Evolutionary conservation across 2,113 vertebrate genomes (phyloP), one percentile per base, ranked within the genome.

Genomic region (Malurus cyaneus): DNA sequence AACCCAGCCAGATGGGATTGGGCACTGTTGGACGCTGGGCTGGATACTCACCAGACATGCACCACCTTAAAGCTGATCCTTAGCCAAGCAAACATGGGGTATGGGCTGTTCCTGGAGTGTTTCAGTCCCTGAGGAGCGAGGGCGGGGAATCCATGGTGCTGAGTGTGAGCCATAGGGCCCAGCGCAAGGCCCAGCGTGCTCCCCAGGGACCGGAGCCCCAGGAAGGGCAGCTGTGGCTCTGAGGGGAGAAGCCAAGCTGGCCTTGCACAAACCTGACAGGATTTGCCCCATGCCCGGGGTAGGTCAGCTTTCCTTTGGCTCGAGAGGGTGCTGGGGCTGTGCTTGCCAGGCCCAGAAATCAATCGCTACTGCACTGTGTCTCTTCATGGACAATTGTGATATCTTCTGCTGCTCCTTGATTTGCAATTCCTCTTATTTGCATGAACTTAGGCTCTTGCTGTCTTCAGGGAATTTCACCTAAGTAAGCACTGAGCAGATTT

Each of bases 21-120:
- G 28, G 17, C 0, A 1, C 20, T 70, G 14, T 18, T 1, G 3
- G n/a, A 9, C 2, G 4, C 28, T 0, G 4, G 52, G 25, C 5
- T n/a, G 31, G 47, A 28, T 4, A 26, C 32, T 76, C 9, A 6
- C 18, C 41, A 16, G 42, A 42, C 15, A 54, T 42, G 14, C 2
- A 15, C 3, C 7, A 7, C 4, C 0, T 41, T 34, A 50, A 80
- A 81, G 25, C 9, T 62, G 34, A 20, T 73, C 31, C 14, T 36
- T 73, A 66, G 41, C 39, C 44, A 60, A 21, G 29, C 0, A 7
- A 54, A 31, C 0, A 4, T 13, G 44, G 14, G 39, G 10, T 39
- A 6, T 7, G 6, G 32, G 24, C 20, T 73, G 21, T 44, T 31
- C 11, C 5, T 26, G 16, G 12, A 20, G 3, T 34, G 32, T 76